Base-by-base conservation (phyloP, 2,888 invertebrate genomes). In the Ramazzottius varieornatus region DNA sequence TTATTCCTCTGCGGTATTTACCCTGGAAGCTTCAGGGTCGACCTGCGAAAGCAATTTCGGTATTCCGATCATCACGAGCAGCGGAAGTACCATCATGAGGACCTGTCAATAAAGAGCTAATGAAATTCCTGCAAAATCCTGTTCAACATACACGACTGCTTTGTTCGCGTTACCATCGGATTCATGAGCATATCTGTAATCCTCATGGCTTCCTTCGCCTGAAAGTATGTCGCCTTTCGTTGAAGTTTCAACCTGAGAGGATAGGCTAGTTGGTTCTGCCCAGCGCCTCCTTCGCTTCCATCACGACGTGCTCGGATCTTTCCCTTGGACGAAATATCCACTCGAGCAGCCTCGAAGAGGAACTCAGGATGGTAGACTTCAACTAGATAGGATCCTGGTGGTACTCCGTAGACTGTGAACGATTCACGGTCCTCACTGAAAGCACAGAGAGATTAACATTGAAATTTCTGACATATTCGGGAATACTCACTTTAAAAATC, bases 291-390 rank as follows among this genome's bases (percentile, higher is more conserved):
- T 4, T 16, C 4, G 29, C 20, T 54, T 76, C 93, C 94, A 0
- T 98, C 86, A 79, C 87, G 88, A 63, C 98, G 81, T 0, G 93
- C 94, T 70, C 98, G 81, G 72, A 87, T 88, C 77, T 94, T 98
- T 46, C 98, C 98, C 76, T 92, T 94, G 0, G 88, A 86, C 75
- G 90, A 96, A 68, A 98, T 93, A 79, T 98, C 98, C 1, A 98
- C 92, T 68, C 98, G 81, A 2, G 88, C 84, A 32, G 92, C 87
- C 75, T 98, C 96, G 75, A 92, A 98, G 69, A 86, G 82, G 73
- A 84, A 90, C 73, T 91, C 86, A 0, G 93, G 87, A 77, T 93
- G 85, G 46, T 88, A 79, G 8, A 92, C 83, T 79, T 98, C 96
- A 0, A 98, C 81, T 2, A 96, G 83, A 75, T 93, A 94, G 0